These are phyloP conservation scores for Cuculus canorus DNA, from an alignment of 2,797 vertebrate genomes.

Conservation along the genomic window DNA sequence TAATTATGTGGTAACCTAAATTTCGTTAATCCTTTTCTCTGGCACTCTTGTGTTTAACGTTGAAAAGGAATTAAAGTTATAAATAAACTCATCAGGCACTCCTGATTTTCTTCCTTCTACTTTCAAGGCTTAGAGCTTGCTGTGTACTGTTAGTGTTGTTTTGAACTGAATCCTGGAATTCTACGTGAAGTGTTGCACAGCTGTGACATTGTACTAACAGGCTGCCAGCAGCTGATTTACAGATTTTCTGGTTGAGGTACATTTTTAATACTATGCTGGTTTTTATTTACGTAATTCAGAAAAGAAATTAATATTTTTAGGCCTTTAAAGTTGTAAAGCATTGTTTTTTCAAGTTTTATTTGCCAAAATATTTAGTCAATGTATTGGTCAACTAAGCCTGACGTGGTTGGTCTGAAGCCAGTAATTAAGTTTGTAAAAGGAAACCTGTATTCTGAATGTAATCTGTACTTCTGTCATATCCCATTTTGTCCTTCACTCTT, in stretches of 20 bases:
- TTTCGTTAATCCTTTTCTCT: conserved; percentile 25
- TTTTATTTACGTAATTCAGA: background rate
- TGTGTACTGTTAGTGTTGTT: background rate
- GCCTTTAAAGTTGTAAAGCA: background rate
- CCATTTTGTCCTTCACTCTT: background rate
- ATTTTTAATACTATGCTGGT: background rate
- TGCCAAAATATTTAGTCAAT: background rate
- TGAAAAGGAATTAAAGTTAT: background rate
- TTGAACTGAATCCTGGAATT: background rate
- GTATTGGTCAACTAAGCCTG: background rate
- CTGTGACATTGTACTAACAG: background rate
- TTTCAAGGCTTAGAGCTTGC: background rate
- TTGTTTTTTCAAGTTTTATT: background rate
- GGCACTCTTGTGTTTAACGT: background rate
- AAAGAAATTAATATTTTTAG: background rate
- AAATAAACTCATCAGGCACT: background rate
- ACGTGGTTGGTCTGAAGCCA: background rate
- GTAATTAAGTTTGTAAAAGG: background rate
- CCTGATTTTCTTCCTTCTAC: background rate
- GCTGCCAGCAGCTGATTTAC: background rate
- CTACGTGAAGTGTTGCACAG: background rate
- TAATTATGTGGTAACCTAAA: conserved; percentile 27
- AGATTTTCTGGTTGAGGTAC: background rate
- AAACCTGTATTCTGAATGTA: background rate
- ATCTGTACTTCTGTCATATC: background rate